phyloP scores from a whole-genome alignment of 2,797 vertebrate genomes.

The Podargus strigoides region DNA sequence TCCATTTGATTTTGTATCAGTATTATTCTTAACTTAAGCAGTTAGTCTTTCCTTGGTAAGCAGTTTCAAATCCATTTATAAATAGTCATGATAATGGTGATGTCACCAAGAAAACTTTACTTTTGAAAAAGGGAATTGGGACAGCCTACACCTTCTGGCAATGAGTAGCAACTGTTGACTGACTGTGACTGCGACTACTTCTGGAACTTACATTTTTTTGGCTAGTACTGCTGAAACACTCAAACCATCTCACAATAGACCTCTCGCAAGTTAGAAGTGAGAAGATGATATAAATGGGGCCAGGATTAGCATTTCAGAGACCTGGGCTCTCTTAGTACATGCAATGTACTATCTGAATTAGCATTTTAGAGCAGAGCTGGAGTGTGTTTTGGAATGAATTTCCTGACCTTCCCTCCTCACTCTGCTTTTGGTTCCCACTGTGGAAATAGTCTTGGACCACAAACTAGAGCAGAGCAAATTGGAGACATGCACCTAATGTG shows the following conservation, averaged over 20 bases:
- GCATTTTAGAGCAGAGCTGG: background rate
- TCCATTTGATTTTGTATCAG: background rate
- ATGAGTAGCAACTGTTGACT: background rate
- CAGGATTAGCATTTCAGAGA: background rate
- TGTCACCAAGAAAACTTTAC: background rate
- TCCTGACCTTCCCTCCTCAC: background rate
- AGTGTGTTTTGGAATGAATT: background rate
- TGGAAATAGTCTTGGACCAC: background rate
- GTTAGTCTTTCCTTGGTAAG: background rate
- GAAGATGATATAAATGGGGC: background rate
- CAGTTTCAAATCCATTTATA: background rate
- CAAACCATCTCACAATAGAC: background rate
- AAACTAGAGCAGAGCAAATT: background rate
- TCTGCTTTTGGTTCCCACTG: background rate
- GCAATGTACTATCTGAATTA: background rate
- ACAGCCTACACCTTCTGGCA: background rate
- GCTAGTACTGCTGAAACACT: background rate
- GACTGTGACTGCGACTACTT: background rate
- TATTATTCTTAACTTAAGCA: background rate
- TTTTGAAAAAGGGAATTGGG: background rate
- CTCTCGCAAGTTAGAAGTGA: background rate
- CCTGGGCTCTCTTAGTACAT: background rate
- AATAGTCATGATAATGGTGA: background rate
- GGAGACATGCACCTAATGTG: background rate
- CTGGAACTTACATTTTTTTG: background rate